Conservation (phyloP, 1,140 invertebrate species). For the Chelonus insularis region DNA sequence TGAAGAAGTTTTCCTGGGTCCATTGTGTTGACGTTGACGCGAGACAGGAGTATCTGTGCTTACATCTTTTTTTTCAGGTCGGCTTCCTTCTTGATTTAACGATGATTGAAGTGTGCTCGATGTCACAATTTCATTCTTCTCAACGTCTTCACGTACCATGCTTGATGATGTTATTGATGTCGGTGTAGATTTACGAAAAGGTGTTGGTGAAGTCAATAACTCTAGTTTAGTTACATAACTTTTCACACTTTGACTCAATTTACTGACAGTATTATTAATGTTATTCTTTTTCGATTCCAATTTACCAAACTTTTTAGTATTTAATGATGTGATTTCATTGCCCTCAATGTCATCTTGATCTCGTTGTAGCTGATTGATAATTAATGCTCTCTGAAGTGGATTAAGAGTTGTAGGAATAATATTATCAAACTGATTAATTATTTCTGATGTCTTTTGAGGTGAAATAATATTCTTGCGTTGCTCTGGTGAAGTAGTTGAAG, state of each 20-base stretch:
- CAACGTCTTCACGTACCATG: conserved; percentile 1
- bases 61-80: conserved; percentile 2
- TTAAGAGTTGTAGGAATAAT: conserved; percentile 20
- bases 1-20: conserved; percentile 21
- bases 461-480: not conserved
- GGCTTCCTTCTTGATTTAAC: not conserved
- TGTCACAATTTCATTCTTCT: conserved; percentile 22
- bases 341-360: conserved; percentile 20
- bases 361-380: conserved; percentile 2
- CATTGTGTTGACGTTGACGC: conserved; percentile 18
- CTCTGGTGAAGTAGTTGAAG: not conserved
- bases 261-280: not conserved
- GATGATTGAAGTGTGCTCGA: conserved; percentile 3
- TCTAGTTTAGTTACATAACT: conserved; percentile 1
- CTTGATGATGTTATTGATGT: not conserved
- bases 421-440: not conserved
- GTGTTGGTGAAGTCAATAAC: conserved; percentile 2
- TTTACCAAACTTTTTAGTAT: not conserved
- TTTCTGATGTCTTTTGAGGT: not conserved
- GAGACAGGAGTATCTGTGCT: not conserved
- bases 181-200: not conserved
- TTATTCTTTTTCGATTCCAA: not conserved
- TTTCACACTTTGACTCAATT: not conserved
- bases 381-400: conserved; percentile 5
- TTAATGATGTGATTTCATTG: conserved; percentile 12